These are phyloP conservation scores for Triplophysa bombifrons DNA, from an alignment of 2,797 vertebrate species.

Conservation along the genomic window DNA sequence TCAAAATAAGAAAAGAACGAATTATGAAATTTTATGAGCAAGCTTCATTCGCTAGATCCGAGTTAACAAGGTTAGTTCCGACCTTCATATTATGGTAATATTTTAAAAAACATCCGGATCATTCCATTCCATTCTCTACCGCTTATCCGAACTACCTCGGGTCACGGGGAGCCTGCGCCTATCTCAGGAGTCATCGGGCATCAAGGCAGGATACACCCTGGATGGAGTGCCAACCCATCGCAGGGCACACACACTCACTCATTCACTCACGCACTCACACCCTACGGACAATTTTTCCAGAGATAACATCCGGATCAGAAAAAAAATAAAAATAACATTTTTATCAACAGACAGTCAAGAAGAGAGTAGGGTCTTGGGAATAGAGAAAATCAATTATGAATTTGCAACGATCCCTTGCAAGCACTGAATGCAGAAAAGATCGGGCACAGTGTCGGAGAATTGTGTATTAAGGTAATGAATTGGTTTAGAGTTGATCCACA, in stretches of 20 bases:
- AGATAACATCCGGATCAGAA: constrained; percentile 2
- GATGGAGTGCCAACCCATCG: too few relatives aligned
- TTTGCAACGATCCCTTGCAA: constrained; percentile 14
- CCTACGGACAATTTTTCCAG: too few relatives aligned
- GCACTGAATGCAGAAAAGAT: constrained; percentile 5
- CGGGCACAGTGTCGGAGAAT: neutral
- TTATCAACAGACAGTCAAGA: constrained; percentile 13
- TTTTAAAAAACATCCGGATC: too few relatives aligned
- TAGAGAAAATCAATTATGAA: constrained; percentile 25
- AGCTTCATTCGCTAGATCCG: neutral
- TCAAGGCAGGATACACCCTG: too few relatives aligned
- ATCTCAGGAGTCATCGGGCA: too few relatives aligned
- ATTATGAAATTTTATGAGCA: neutral
- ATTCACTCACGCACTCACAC: too few relatives aligned
- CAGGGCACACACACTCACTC: too few relatives aligned
- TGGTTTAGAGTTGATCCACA: neutral
- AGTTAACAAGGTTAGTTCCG: constrained; percentile 1
- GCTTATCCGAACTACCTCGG: too few relatives aligned
- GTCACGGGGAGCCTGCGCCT: too few relatives aligned
- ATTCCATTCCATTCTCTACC: too few relatives aligned
- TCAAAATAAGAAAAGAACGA: neutral
- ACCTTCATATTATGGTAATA: constrained; percentile 25
- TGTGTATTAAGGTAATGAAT: neutral
- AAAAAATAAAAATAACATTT: constrained; percentile 10
- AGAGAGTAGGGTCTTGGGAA: constrained; percentile 36